Conservation (phyloP, 2,888 invertebrate genomes). For the Sericinus montela region DNA sequence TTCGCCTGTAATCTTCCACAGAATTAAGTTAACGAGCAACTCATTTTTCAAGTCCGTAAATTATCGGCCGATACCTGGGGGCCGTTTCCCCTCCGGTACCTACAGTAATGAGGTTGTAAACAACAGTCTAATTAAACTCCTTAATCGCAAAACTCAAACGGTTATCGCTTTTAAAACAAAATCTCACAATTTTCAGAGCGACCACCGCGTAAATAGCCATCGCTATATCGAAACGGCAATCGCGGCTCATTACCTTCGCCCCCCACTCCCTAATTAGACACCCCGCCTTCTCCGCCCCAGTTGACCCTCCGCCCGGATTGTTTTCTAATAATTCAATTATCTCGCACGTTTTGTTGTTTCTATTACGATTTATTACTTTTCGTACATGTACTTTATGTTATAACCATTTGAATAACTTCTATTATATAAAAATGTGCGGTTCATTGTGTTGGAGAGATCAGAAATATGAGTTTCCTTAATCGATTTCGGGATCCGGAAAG, state of each 20-base stretch:
- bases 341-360: constrained; percentile 11
- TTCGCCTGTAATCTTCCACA: constrained; percentile 50
- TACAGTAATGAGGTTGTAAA: constrained; percentile 77
- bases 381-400: background rate
- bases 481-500: too few species aligned
- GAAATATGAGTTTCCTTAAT: too few species aligned
- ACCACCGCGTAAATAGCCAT: constrained; percentile 75
- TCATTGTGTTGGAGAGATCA: too few species aligned
- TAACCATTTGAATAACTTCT: too few species aligned
- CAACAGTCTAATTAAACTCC: constrained; percentile 79
- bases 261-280: constrained; percentile 71
- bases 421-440: too few species aligned
- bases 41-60: constrained; percentile 75
- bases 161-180: constrained; percentile 78
- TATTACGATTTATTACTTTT: constrained; percentile 15
- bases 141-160: constrained; percentile 79
- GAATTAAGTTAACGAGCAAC: constrained; percentile 54
- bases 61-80: constrained; percentile 68
- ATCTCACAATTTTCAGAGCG: constrained; percentile 75
- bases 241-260: constrained; percentile 76
- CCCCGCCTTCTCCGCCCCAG: constrained; percentile 46
- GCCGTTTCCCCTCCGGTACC: constrained; percentile 55
- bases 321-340: constrained; percentile 75
- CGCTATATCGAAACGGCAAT: constrained; percentile 77
- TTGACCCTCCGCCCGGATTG: constrained; percentile 55